These are phyloP conservation scores for Drosophila macrospina DNA, from an alignment of 2,888 invertebrate species.

Conservation along the genomic window DNA sequence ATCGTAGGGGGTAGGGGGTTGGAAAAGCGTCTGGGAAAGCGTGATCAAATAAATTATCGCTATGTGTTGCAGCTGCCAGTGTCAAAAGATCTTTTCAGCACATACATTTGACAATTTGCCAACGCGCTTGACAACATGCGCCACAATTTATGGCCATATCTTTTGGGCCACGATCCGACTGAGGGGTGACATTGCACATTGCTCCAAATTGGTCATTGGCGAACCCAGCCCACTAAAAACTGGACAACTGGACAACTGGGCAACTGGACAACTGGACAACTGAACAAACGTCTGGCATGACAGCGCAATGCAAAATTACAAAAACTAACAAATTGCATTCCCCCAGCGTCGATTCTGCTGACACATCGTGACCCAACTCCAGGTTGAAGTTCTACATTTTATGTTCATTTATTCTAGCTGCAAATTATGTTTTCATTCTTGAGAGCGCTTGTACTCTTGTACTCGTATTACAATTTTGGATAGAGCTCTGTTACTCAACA, in stretches of 20 bases:
- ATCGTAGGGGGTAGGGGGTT: not conserved
- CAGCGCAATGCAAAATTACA: constrained; percentile 36
- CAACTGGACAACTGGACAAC: not conserved
- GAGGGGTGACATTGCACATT: constrained; percentile 56
- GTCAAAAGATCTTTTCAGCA: constrained; percentile 74
- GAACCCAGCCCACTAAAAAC: constrained; percentile 43
- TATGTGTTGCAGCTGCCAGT: constrained; percentile 52
- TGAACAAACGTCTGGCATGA: constrained; percentile 30
- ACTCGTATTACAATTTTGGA: not conserved
- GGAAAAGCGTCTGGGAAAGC: constrained; percentile 51
- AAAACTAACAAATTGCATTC: constrained; percentile 54
- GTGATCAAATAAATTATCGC: constrained; percentile 75
- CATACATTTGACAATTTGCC: constrained; percentile 66
- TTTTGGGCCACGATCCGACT: constrained; percentile 17
- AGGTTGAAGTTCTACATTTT: constrained; percentile 4
- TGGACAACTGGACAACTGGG: too few species aligned
- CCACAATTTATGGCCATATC: constrained; percentile 63
- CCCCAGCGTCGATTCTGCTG: constrained; percentile 23
- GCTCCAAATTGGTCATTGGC: constrained; percentile 43
- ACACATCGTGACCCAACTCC: constrained; percentile 24
- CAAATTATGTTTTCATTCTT: constrained; percentile 9
- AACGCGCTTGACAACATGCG: constrained; percentile 61
- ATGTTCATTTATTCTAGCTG: constrained; percentile 5
- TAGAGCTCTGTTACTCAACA: constrained; percentile 17
- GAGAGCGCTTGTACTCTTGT: not conserved